Evolutionary conservation across 2,888 invertebrate genomes (phyloP).

Genomic region (Metallyticus violacea): DNA sequence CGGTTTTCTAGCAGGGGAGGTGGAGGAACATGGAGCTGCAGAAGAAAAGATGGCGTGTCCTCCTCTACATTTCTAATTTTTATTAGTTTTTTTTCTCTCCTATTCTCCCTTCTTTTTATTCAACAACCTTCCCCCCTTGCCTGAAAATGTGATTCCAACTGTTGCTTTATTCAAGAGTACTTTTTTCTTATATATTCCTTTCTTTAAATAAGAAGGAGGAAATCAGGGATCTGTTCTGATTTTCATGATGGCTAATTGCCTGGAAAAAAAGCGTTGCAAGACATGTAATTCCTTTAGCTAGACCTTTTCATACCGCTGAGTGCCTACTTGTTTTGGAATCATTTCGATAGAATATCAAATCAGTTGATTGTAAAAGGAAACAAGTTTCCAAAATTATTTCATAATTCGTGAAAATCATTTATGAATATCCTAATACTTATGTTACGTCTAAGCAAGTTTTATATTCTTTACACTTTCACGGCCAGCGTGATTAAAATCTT

Average conservation of each 20-base stretch:
- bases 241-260: conserved; percentile 7
- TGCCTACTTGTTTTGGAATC: not conserved
- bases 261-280: not conserved
- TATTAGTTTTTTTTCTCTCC: not conserved
- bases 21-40: not conserved
- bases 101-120: not conserved
- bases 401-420: too few species aligned
- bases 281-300: not conserved
- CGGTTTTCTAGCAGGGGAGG: conserved; percentile 1
- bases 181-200: not conserved
- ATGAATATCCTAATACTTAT: too few species aligned
- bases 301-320: not conserved
- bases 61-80: conserved; percentile 22
- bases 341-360: not conserved
- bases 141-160: conserved; percentile 21
- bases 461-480: too few species aligned
- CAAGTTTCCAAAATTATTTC: too few species aligned
- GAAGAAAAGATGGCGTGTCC: not conserved
- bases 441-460: too few species aligned
- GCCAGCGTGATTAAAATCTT: too few species aligned
- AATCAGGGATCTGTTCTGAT: not conserved
- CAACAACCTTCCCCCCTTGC: not conserved
- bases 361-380: too few species aligned
- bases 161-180: conserved; percentile 15
- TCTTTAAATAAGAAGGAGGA: not conserved